Conservation (phyloP, 2,888 invertebrate species). For the Trissoscelio sp. region DNA sequence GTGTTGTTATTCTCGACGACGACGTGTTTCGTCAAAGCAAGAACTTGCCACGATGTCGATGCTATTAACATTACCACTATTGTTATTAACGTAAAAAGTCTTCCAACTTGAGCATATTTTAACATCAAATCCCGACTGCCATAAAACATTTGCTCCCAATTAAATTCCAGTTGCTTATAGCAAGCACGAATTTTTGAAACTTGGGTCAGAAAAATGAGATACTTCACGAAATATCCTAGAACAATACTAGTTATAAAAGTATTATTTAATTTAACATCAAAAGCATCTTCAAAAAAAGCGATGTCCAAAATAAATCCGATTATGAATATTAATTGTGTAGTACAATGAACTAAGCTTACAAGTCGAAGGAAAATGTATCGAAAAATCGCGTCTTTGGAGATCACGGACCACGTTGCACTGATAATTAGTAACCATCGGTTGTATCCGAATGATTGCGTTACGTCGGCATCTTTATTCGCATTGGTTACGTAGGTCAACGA, state of each 20-base stretch:
- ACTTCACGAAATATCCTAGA: conserved; percentile 1
- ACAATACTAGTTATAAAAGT: not conserved
- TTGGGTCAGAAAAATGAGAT: not conserved
- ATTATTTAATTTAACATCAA: not conserved
- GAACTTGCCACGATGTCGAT: conserved; percentile 3
- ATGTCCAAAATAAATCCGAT: not conserved
- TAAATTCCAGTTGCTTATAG: conserved; percentile 4
- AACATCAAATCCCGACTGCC: conserved; percentile 6
- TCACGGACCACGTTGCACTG: not conserved
- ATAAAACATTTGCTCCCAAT: no score
- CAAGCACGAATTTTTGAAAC: not conserved
- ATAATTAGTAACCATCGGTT: not conserved
- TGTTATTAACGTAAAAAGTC: not conserved
- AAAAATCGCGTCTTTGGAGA: not conserved
- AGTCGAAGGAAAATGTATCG: not conserved
- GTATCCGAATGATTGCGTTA: not conserved
- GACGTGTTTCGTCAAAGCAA: not conserved
- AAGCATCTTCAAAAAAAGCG: not conserved
- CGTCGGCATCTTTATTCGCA: not conserved
- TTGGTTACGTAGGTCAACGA: conserved; percentile 2
- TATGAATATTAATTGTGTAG: not conserved
- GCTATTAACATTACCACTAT: not conserved
- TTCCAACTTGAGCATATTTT: not conserved
- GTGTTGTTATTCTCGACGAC: not conserved
- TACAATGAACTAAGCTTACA: not conserved